A percentile compares a stretch with the other conserved stretches of the same genome.
These are phyloP conservation scores for Norana najaformis DNA, from an alignment of 2,888 invertebrate genomes.

Conservation along the genomic window DNA sequence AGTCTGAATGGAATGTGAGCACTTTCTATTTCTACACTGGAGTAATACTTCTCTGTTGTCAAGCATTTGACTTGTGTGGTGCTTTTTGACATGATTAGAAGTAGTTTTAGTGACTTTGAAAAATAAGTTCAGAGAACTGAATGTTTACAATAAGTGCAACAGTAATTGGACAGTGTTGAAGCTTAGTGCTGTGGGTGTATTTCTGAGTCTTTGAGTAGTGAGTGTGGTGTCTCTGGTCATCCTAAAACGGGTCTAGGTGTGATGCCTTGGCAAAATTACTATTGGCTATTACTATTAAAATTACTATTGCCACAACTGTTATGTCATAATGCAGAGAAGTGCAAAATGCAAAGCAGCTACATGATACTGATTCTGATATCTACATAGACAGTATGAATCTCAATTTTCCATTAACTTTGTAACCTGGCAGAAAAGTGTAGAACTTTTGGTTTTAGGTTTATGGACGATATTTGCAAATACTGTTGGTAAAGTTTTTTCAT, in stretches of 20 bases:
- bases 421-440: not conserved
- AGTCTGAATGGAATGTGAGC: conserved; percentile 13
- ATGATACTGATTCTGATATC: not conserved
- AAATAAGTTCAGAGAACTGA: too few relatives aligned
- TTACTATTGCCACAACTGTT: not conserved
- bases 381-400: not conserved
- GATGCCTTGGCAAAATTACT: not conserved
- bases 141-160: not conserved
- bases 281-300: too few relatives aligned
- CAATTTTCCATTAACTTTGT: not conserved
- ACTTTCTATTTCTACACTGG: not conserved
- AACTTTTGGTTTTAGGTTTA: not conserved
- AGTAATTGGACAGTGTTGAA: not conserved
- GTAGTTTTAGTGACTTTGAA: too few relatives aligned
- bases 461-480: too few relatives aligned
- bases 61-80: not conserved
- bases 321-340: not conserved
- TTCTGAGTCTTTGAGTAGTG: too few relatives aligned
- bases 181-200: too few relatives aligned
- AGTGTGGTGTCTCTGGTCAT: not conserved
- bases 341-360: not conserved
- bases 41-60: not conserved
- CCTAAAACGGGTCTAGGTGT: not conserved
- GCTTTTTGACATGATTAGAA: too few relatives aligned
- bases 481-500: too few relatives aligned